These are phyloP conservation scores for Stegodyphus mimosarum DNA, from an alignment of 1,140 invertebrate genomes.

Conservation along the genomic window DNA sequence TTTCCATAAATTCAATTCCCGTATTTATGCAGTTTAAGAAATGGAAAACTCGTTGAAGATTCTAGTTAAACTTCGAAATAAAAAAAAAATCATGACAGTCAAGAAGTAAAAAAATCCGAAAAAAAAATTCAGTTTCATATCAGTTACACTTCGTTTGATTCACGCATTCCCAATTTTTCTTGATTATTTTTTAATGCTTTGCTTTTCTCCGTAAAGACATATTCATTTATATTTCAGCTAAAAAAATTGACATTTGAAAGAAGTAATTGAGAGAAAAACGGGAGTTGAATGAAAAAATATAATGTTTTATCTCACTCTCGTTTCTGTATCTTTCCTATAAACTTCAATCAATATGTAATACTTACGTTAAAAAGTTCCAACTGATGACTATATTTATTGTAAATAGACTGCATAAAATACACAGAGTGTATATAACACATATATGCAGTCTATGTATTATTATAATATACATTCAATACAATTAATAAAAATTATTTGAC, in stretches of 20 bases:
- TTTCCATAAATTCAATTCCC: too few relatives aligned
- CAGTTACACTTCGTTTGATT: slow-evolving; percentile 33
- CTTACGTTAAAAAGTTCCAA: too few relatives aligned
- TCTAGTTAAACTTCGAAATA: slow-evolving; percentile 18
- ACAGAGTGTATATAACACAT: too few relatives aligned
- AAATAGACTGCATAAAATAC: too few relatives aligned
- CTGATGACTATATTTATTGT: too few relatives aligned
- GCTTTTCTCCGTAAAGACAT: background rate
- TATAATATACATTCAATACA: too few relatives aligned
- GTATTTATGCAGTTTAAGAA: slow-evolving; percentile 5
- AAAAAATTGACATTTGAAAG: slow-evolving; percentile 25
- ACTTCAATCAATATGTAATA: too few relatives aligned
- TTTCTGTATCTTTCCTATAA: background rate
- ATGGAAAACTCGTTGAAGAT: background rate
- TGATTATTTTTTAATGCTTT: background rate
- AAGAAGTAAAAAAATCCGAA: slow-evolving; percentile 5
- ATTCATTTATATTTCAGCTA: slow-evolving; percentile 8
- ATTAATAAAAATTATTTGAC: too few relatives aligned
- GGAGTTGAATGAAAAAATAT: slow-evolving; percentile 14
- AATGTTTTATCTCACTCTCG: slow-evolving; percentile 33
- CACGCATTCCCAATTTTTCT: background rate
- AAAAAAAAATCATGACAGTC: slow-evolving; percentile 6
- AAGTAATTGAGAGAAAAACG: slow-evolving; percentile 41
- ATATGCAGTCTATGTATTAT: too few relatives aligned
- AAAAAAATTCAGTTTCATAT: slow-evolving; percentile 9